Evolutionary conservation across 1,140 invertebrate genomes (phyloP).

Genomic region (Stratiolaelaps scimitus): DNA sequence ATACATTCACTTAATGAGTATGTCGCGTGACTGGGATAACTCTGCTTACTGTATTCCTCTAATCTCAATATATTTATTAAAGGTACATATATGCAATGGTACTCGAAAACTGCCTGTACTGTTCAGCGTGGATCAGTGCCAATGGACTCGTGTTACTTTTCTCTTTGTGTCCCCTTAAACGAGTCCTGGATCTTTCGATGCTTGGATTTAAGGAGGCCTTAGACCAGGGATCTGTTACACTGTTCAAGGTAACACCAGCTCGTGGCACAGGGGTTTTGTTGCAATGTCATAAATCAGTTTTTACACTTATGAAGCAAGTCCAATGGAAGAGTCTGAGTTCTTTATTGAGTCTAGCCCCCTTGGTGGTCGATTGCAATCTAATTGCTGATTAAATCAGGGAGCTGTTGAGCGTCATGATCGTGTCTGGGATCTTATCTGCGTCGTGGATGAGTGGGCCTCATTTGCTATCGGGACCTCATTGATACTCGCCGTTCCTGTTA

Average conservation of each 20-base stretch:
- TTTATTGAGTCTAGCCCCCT: neutral
- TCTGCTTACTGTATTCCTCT: neutral
- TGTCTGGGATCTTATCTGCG: neutral
- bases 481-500: neutral
- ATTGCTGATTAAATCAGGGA: neutral
- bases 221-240: neutral
- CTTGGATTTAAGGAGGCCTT: neutral
- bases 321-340: neutral
- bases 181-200: neutral
- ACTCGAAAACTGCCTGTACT: neutral
- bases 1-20: neutral
- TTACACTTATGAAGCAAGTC: neutral
- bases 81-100: slow-evolving; percentile 1
- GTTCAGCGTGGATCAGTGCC: neutral
- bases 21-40: neutral
- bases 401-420: neutral
- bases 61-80: neutral
- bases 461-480: neutral
- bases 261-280: neutral
- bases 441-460: neutral
- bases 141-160: neutral
- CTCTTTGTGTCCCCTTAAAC: neutral
- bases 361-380: neutral
- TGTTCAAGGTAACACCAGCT: neutral
- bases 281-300: neutral